A percentile compares a stretch with the other conserved stretches of the same genome.
Conservation (phyloP, 1,140 invertebrate genomes). For the Drosophila lini region DNA sequence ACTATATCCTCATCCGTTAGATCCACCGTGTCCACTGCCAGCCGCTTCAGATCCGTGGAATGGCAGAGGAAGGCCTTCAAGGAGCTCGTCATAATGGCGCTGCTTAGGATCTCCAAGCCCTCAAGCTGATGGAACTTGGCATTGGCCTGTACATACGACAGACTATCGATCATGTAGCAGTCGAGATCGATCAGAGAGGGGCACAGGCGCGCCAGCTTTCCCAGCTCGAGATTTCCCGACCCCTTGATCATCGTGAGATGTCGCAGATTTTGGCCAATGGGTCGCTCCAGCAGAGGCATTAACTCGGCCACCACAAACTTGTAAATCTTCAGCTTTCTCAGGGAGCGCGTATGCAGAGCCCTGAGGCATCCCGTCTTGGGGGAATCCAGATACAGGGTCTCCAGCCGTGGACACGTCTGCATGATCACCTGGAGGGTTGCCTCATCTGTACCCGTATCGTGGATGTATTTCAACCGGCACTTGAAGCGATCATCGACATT, state of each 20-base stretch:
- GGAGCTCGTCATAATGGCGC: slow-evolving; percentile 85
- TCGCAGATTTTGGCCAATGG: slow-evolving; percentile 85
- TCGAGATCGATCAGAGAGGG: slow-evolving; percentile 86
- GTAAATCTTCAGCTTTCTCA: slow-evolving; percentile 87
- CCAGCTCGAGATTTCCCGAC: slow-evolving; percentile 86
- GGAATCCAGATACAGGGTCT: slow-evolving; percentile 87
- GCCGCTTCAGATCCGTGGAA: slow-evolving; percentile 86
- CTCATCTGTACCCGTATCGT: slow-evolving; percentile 86
- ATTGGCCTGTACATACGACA: slow-evolving; percentile 85
- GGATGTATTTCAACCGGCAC: slow-evolving; percentile 87
- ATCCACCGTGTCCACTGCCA: slow-evolving; percentile 86
- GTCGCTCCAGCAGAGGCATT: slow-evolving; percentile 85
- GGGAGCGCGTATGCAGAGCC: slow-evolving; percentile 83
- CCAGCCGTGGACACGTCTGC: slow-evolving; percentile 86
- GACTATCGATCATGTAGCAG: slow-evolving; percentile 87
- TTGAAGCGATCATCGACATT: slow-evolving; percentile 85
- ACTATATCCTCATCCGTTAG: slow-evolving; percentile 87
- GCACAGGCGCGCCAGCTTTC: slow-evolving; percentile 86
- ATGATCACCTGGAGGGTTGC: slow-evolving; percentile 86
- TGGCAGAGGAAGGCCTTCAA: slow-evolving; percentile 87
- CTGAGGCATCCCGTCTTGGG: slow-evolving; percentile 86
- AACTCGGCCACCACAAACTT: slow-evolving; percentile 87
- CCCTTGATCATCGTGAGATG: slow-evolving; percentile 87
- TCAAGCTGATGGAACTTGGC: slow-evolving; percentile 87
- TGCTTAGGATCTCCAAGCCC: slow-evolving; percentile 87